A percentile compares a stretch with the other conserved stretches of the same genome.
Evolutionary conservation across 1,140 invertebrate genomes (phyloP).

Genomic region (Macrobrachium rosenbergii): DNA sequence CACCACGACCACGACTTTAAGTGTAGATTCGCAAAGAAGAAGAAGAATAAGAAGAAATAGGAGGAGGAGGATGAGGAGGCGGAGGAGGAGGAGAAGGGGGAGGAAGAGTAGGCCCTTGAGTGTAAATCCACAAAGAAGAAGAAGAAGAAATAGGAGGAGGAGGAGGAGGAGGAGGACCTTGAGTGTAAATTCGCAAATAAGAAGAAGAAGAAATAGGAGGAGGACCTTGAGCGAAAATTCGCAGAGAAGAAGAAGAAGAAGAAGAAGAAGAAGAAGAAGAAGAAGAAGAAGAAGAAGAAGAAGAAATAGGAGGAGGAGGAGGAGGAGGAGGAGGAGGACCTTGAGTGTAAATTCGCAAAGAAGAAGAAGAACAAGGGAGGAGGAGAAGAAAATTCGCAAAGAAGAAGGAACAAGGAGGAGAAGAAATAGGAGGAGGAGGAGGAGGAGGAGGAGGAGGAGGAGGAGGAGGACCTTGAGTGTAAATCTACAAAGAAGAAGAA

Average conservation of each 20-base stretch:
- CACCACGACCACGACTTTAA: neutral
- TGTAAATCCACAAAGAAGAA: too few species aligned
- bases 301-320: neutral
- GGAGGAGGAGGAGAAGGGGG: neutral
- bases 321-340: neutral
- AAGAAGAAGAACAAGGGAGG: neutral
- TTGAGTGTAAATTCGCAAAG: too few species aligned
- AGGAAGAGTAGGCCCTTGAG: too few species aligned
- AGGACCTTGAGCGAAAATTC: too few species aligned
- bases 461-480: neutral
- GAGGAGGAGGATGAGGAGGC: neutral
- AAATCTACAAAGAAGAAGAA: neutral
- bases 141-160: too few species aligned
- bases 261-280: too few species aligned
- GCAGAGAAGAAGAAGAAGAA: too few species aligned
- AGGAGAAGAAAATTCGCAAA: neutral
- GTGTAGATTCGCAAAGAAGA: neutral
- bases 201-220: too few species aligned
- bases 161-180: too few species aligned
- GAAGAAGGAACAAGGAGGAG: too few species aligned
- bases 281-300: neutral
- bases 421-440: neutral
- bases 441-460: neutral
- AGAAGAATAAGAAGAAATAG: neutral
- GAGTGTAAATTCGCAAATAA: too few species aligned